These are phyloP conservation scores for Syngnathus acus DNA, from an alignment of 2,797 vertebrate genomes.

Conservation along the genomic window DNA sequence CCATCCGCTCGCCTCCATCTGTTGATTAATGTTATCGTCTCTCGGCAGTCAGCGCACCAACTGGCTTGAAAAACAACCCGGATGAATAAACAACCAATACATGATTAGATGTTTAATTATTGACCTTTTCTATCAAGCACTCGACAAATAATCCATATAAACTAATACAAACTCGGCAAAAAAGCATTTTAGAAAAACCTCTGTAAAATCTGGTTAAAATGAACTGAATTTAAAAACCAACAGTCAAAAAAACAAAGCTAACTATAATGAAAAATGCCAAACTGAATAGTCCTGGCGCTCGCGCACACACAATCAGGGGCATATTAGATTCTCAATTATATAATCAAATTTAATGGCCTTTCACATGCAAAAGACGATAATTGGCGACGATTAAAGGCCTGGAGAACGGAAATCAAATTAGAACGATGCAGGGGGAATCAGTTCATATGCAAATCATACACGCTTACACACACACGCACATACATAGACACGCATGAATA, in stretches of 20 bases:
- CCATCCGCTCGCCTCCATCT: slow-evolving; percentile 1
- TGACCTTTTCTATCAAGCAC: too few species aligned
- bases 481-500: slow-evolving; percentile 8
- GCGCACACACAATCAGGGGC: slow-evolving; percentile 5
- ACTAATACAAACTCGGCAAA: too few species aligned
- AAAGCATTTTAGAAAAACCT: too few species aligned
- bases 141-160: not conserved
- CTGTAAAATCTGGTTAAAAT: too few species aligned
- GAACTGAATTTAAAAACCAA: too few species aligned
- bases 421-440: slow-evolving; percentile 14
- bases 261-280: not conserved
- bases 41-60: not conserved
- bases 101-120: not conserved
- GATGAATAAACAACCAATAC: not conserved
- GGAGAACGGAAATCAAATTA: slow-evolving; percentile 3
- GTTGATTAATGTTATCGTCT: not conserved
- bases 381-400: not conserved
- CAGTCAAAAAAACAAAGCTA: not conserved
- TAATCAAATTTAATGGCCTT: not conserved
- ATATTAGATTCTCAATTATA: not conserved
- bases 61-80: not conserved
- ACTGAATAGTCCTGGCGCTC: not conserved
- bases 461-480: not conserved
- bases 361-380: not conserved
- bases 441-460: slow-evolving; percentile 3